Percentiles rank a stretch among this genome's conserved stretches.
Conservation (phyloP, 2,113 vertebrate species). For the Pampusana beccarii region DNA sequence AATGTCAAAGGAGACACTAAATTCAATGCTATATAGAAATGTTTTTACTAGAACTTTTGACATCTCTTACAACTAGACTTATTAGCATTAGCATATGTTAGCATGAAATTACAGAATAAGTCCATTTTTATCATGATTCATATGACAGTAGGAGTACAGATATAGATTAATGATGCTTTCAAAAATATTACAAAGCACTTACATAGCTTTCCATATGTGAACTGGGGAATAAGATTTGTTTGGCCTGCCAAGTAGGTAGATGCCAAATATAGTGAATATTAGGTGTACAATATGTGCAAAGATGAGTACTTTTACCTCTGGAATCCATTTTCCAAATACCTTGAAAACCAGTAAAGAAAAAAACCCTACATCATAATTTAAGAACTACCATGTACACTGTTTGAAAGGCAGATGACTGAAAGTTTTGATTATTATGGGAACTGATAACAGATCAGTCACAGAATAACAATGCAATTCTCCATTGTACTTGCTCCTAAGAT, state of each 20-base stretch:
- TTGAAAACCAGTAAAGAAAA: slow-evolving; percentile 5
- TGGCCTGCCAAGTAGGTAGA: slow-evolving; percentile 10
- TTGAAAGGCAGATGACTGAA: background rate
- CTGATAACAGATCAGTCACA: background rate
- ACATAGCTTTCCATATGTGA: background rate
- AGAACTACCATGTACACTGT: background rate
- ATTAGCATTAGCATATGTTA: background rate
- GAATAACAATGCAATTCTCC: background rate
- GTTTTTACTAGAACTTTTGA: background rate
- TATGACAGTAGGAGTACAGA: background rate
- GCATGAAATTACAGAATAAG: background rate
- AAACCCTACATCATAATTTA: background rate
- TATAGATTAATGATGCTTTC: slow-evolving; percentile 41
- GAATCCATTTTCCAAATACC: background rate
- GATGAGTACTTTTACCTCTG: background rate
- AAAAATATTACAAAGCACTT: slow-evolving; percentile 55
- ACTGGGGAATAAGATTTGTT: slow-evolving; percentile 24
- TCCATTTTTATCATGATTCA: background rate
- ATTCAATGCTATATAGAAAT: background rate
- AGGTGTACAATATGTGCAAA: background rate
- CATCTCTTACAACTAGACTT: background rate
- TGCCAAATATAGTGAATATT: slow-evolving; percentile 30
- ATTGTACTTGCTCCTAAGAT: background rate
- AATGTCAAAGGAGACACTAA: background rate
- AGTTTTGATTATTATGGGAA: background rate